phyloP scores from a whole-genome alignment of 2,888 invertebrate genomes.

The Sminthurides aquaticus region DNA sequence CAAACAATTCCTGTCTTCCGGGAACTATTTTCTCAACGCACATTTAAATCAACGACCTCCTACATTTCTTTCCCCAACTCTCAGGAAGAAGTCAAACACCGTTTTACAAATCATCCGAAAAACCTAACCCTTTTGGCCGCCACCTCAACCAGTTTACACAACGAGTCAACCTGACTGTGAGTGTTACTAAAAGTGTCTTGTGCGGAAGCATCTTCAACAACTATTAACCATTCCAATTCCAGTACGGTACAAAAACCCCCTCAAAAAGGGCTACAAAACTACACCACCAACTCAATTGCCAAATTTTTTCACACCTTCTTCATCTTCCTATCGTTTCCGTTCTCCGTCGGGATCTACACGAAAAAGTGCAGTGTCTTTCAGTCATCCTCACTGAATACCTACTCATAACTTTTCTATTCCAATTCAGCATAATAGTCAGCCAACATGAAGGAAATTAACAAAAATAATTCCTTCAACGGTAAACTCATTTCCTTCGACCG shows the following conservation, averaged over 20 bases:
- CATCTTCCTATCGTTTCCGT: no score
- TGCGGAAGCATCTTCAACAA: no score
- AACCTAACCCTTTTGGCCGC: no score
- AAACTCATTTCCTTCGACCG: constrained; percentile 26
- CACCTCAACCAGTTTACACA: no score
- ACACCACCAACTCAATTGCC: background rate
- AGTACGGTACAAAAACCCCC: no score
- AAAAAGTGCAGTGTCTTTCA: background rate
- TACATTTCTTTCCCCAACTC: no score
- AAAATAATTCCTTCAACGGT: constrained; percentile 14
- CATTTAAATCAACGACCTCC: background rate
- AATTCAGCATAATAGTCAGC: background rate
- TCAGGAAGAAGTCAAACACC: no score
- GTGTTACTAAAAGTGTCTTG: background rate
- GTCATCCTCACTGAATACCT: background rate
- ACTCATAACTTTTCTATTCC: no score
- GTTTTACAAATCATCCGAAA: no score
- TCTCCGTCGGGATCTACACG: no score
- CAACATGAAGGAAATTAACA: constrained; percentile 22
- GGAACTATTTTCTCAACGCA: background rate
- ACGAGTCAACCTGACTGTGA: background rate
- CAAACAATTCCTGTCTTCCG: background rate
- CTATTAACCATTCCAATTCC: background rate
- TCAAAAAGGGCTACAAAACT: no score
- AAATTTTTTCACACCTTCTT: background rate